Conservation (phyloP, 2,113 vertebrate species). For the Oenanthe melanoleuca region DNA sequence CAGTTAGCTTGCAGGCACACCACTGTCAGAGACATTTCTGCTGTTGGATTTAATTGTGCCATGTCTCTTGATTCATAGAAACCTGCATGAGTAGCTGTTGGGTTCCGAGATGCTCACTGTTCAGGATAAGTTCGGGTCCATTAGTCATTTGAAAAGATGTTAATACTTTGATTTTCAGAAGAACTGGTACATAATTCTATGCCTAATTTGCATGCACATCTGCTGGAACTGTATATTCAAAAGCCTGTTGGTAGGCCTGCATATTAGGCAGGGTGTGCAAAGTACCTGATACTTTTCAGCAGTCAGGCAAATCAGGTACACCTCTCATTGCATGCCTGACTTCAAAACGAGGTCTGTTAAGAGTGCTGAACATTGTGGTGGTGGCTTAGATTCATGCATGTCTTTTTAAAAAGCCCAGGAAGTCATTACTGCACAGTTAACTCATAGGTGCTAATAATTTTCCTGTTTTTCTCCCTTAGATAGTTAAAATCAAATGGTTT, state of each 20-base stretch:
- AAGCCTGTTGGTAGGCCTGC: background rate
- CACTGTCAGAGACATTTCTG: background rate
- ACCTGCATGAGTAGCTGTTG: background rate
- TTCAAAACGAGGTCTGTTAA: background rate
- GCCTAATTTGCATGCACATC: conserved; percentile 45
- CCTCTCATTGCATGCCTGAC: background rate
- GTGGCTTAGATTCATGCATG: conserved; percentile 24
- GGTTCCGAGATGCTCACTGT: background rate
- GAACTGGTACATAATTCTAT: conserved; percentile 13
- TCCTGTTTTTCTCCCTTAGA: conserved; percentile 46
- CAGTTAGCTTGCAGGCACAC: background rate
- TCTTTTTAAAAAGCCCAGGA: background rate
- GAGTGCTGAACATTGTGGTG: background rate
- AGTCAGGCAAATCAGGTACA: background rate
- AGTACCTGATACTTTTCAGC: background rate
- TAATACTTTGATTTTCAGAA: background rate
- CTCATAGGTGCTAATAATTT: conserved; percentile 30
- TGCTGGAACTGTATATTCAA: background rate
- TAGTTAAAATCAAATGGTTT: conserved; percentile 40
- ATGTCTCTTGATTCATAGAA: background rate
- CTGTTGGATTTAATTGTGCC: background rate
- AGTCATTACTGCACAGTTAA: conserved; percentile 1
- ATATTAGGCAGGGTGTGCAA: background rate
- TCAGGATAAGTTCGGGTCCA: background rate
- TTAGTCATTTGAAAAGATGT: background rate